Evolutionary conservation across 1,140 invertebrate species (phyloP).

Genomic region (Aphis gossypii): DNA sequence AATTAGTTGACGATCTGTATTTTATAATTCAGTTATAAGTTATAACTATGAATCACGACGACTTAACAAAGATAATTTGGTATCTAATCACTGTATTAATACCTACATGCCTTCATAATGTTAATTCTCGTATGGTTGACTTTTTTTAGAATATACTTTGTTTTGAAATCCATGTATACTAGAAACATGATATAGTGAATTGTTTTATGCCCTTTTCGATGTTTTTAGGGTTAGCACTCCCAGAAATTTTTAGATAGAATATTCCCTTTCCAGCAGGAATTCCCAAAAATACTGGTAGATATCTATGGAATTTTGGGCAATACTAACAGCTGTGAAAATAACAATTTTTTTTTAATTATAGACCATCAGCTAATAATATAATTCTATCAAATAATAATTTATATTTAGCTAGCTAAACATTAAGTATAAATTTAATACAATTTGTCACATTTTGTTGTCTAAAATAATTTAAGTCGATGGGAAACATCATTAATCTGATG

Average conservation of each 20-base stretch:
- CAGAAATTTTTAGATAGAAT: background rate
- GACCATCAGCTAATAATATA: no score
- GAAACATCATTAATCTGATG: background rate
- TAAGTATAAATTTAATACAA: background rate
- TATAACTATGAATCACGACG: background rate
- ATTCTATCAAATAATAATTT: no score
- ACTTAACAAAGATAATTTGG: background rate
- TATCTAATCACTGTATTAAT: background rate
- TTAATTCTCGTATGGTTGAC: background rate
- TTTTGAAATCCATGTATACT: background rate
- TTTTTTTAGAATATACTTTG: background rate
- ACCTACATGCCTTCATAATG: background rate
- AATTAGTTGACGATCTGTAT: background rate
- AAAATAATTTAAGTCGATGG: background rate
- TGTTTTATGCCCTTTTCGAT: background rate
- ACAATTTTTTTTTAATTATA: no score
- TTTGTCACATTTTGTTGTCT: background rate
- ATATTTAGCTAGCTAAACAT: no score
- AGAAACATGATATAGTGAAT: background rate
- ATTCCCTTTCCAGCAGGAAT: no score
- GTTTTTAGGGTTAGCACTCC: background rate
- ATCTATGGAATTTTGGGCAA: no score
- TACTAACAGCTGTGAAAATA: no score
- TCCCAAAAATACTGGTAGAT: no score
- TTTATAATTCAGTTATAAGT: background rate